Base-by-base conservation (phyloP, 30 jellyfish, hydroid and myxozoan genomes). In the Chrysaora quinquecirrha region DNA sequence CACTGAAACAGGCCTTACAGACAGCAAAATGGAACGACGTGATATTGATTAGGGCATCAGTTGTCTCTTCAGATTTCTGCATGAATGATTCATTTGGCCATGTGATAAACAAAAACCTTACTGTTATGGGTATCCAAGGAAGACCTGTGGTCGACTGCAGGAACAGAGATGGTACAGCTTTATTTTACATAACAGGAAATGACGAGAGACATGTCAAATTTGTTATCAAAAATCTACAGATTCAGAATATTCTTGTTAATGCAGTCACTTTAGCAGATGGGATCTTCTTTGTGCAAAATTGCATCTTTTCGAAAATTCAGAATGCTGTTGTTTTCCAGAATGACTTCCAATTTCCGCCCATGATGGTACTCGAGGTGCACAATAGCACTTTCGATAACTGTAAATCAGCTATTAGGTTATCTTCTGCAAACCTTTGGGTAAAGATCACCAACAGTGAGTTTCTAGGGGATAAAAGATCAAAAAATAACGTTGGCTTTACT, bases 21-120 rank as follows among this genome's bases (percentile, higher is more conserved):
- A 14, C 54, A 52, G 80, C 80, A 34, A 1, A 4, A 1, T 71
- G 83, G 83, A 71, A 71, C 38, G 83, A 71, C 69, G 69, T n/a
- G 31, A 29, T 71, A 2, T 30, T 14, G 38, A 71, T 71, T 20
- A 48, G 31, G 0, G 83, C 83, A 18, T 9, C 68, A 9, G 19
- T 52, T 25, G 29, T 52, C 12, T 19, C 68, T 7, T 33, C 29
- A 0, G 33, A 71, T 28, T 71, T 71, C 52, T 71, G 83, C 83
- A 19, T 71, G 49, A 1, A 18, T 6, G 69, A 71, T 31, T 71
- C 6, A 1, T 2, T 10, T 10, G 83, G 83, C 18, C 67, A 71
- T 46, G 35, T 34, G 1, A 38, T 71, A 21, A 50, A 35, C 67
- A 71, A 38, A 48, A 71, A 38, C 68, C 24, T 71, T 4, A 71